These are phyloP conservation scores for Polypterus bichir DNA, from an alignment of 2,113 vertebrate species.

Conservation along the genomic window DNA sequence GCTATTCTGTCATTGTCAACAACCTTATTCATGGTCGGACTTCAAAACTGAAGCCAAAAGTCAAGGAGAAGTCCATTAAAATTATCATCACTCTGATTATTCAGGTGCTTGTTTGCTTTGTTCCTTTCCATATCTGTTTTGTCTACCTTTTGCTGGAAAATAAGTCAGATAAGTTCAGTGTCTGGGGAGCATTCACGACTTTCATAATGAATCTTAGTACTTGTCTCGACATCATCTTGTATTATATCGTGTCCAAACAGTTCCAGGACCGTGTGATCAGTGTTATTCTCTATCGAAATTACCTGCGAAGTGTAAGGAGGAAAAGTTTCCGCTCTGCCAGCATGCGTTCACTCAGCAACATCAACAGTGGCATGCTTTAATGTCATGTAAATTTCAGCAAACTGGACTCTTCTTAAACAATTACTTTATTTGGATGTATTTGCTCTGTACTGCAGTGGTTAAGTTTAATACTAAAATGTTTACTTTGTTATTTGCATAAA, in stretches of 20 bases:
- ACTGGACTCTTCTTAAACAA: too few relatives aligned
- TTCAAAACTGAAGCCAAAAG: slow-evolving; percentile 85
- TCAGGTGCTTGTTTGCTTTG: slow-evolving; percentile 81
- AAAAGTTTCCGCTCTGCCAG: slow-evolving; percentile 75
- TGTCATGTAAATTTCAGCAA: background rate
- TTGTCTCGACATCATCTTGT: slow-evolving; percentile 82
- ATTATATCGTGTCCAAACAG: slow-evolving; percentile 93
- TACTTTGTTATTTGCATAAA: too few relatives aligned
- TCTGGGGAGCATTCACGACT: slow-evolving; percentile 77
- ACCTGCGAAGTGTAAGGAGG: slow-evolving; percentile 78
- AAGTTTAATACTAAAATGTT: too few relatives aligned
- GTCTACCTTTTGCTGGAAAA: slow-evolving; percentile 56
- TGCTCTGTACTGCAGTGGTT: too few relatives aligned
- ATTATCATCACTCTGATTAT: slow-evolving; percentile 82
- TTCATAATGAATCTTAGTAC: slow-evolving; percentile 93
- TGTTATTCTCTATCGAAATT: slow-evolving; percentile 87
- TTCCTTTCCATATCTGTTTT: slow-evolving; percentile 80
- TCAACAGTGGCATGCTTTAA: slow-evolving; percentile 81
- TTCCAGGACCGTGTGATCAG: slow-evolving; percentile 94
- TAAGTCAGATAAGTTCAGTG: slow-evolving; percentile 36
- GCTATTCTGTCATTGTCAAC: slow-evolving; percentile 75
- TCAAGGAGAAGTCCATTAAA: slow-evolving; percentile 84
- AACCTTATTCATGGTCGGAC: slow-evolving; percentile 71
- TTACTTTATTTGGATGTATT: too few relatives aligned
- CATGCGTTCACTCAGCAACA: slow-evolving; percentile 72